These are phyloP conservation scores for Rhabdomys dilectus DNA, from an alignment of 2,113 vertebrate genomes.

Conservation along the genomic window DNA sequence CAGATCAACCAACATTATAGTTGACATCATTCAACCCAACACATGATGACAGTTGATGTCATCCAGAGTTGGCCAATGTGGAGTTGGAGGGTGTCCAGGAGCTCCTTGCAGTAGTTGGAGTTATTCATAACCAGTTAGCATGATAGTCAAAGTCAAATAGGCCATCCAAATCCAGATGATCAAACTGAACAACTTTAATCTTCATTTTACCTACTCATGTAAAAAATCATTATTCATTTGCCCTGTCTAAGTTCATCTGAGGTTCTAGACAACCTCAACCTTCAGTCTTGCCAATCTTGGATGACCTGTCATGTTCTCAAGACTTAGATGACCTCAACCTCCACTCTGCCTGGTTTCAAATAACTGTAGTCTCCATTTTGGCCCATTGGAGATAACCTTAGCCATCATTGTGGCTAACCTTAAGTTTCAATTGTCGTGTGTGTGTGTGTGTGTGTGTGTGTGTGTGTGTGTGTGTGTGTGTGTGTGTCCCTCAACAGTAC, in stretches of 20 bases:
- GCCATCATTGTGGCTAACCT: neutral
- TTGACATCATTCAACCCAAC: too few species aligned
- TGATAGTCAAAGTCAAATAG: too few species aligned
- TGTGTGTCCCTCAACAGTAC: constrained; percentile 23
- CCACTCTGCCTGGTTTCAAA: constrained; percentile 13
- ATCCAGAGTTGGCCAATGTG: too few species aligned
- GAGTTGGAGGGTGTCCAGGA: too few species aligned
- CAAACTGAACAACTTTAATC: neutral
- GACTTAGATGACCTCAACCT: constrained; percentile 14
- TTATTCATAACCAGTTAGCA: too few species aligned
- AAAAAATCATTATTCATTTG: constrained; percentile 36
- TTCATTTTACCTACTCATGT: constrained; percentile 31
- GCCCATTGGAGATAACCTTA: constrained; percentile 15
- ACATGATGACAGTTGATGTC: too few species aligned
- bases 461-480: too few species aligned
- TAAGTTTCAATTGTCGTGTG: neutral
- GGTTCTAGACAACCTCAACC: neutral
- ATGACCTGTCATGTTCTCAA: constrained; percentile 15
- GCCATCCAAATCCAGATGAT: neutral
- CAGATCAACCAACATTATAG: too few species aligned
- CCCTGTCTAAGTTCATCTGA: neutral
- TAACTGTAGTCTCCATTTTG: constrained; percentile 51
- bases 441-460: too few species aligned
- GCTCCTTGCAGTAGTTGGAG: too few species aligned
- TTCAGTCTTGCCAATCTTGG: neutral